Evolutionary conservation across 1,140 invertebrate species (phyloP).

Genomic region (Archegozetes longisetosus): DNA sequence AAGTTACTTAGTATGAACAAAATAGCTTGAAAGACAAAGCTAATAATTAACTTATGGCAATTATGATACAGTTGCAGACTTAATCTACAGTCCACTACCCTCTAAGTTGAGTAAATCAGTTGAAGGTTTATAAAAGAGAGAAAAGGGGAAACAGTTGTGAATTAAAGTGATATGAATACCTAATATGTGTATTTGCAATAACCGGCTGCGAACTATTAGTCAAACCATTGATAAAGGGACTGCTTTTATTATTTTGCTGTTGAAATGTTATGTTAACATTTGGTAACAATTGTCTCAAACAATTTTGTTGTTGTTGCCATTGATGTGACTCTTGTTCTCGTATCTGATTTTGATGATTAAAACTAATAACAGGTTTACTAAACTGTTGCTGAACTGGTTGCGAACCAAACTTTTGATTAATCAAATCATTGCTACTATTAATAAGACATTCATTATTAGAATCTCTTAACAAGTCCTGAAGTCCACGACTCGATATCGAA

Average conservation of each 20-base stretch:
- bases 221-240: not conserved
- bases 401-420: not conserved
- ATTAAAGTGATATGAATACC: not conserved
- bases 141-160: not conserved
- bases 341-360: not conserved
- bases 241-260: not conserved
- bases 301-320: constrained; percentile 1
- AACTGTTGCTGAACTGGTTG: not conserved
- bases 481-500: constrained; percentile 9
- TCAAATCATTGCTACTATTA: not conserved
- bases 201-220: not conserved
- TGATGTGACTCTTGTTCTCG: not conserved
- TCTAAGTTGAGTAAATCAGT: not conserved
- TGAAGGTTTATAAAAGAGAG: not conserved
- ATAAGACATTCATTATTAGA: not conserved
- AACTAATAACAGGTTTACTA: not conserved
- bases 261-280: constrained; percentile 18
- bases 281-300: constrained; percentile 13
- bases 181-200: not conserved
- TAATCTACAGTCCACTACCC: no score
- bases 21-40: no score
- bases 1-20: no score
- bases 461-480: constrained; percentile 12
- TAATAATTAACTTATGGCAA: no score
- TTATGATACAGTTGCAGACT: no score